phyloP scores from a whole-genome alignment of 2,113 vertebrate genomes.

The Pachycephala philippinensis region DNA sequence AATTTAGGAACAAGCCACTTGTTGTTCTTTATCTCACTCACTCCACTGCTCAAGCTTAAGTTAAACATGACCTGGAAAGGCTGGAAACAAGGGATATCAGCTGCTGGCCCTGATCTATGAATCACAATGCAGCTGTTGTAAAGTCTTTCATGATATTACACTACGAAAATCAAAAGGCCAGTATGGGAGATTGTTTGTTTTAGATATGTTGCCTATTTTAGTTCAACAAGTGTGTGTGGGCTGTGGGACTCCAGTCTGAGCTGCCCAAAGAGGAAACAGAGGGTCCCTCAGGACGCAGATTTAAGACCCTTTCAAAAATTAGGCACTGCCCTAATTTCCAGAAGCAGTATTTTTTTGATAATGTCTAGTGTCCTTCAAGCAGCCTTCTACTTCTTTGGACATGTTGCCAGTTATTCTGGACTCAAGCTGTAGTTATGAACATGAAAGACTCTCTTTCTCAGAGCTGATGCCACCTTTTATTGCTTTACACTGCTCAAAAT shows the following conservation, averaged over 20 bases:
- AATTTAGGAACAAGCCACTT: neutral
- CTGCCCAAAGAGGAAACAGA: neutral
- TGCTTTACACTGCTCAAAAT: neutral
- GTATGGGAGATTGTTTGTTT: neutral
- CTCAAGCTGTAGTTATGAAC: fast-evolving
- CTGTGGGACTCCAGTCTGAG: neutral
- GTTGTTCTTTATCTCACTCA: neutral
- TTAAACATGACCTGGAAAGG: neutral
- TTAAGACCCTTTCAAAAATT: neutral
- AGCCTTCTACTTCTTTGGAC: neutral
- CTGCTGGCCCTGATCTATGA: neutral
- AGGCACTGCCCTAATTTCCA: neutral
- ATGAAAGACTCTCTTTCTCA: neutral
- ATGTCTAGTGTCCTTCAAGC: neutral
- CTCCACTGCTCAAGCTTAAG: neutral
- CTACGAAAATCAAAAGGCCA: neutral
- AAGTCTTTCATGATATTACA: neutral
- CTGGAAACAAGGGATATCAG: neutral
- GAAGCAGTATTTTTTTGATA: neutral
- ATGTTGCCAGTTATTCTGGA: neutral
- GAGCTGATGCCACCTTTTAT: neutral
- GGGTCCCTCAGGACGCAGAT: neutral
- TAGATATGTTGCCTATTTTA: neutral
- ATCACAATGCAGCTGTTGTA: neutral
- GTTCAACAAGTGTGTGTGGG: neutral